Conservation (phyloP, 2,888 invertebrate species). For the Meganola albula region DNA sequence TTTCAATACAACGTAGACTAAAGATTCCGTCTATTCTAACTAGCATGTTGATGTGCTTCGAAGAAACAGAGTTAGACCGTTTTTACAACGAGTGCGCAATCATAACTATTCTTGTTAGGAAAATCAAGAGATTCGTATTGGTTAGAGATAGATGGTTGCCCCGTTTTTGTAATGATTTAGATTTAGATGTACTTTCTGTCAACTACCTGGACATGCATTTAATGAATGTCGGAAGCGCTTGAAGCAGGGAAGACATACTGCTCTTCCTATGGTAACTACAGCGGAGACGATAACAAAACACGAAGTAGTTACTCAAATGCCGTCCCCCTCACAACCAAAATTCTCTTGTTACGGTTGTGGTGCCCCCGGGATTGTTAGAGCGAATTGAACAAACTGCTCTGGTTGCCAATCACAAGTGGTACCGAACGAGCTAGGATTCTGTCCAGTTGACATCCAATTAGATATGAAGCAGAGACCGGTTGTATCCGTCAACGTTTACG, state of each 20-base stretch:
- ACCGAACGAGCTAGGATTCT: conserved; percentile 4
- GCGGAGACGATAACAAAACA: neutral
- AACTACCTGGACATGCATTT: conserved; percentile 7
- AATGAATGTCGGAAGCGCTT: conserved; percentile 11
- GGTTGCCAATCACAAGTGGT: neutral
- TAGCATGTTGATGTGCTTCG: neutral
- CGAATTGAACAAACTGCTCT: conserved; percentile 4
- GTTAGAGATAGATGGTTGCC: neutral
- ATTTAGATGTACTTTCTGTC: conserved; percentile 12
- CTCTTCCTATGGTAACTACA: neutral
- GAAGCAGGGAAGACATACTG: conserved; percentile 5
- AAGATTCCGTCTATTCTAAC: neutral
- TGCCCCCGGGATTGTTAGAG: conserved; percentile 12
- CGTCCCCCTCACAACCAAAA: conserved; percentile 16
- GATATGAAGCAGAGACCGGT: conserved; percentile 1
- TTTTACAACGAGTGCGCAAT: neutral
- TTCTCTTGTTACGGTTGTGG: conserved; percentile 19
- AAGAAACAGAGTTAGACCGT: neutral
- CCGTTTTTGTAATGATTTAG: neutral
- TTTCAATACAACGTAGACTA: neutral
- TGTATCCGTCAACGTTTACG: conserved; percentile 2
- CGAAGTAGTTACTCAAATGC: conserved; percentile 10
- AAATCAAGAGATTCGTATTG: neutral
- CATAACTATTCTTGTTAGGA: neutral
- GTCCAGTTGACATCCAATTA: neutral